These are phyloP conservation scores for Melieria picta DNA, from an alignment of 2,888 invertebrate genomes.

Conservation along the genomic window DNA sequence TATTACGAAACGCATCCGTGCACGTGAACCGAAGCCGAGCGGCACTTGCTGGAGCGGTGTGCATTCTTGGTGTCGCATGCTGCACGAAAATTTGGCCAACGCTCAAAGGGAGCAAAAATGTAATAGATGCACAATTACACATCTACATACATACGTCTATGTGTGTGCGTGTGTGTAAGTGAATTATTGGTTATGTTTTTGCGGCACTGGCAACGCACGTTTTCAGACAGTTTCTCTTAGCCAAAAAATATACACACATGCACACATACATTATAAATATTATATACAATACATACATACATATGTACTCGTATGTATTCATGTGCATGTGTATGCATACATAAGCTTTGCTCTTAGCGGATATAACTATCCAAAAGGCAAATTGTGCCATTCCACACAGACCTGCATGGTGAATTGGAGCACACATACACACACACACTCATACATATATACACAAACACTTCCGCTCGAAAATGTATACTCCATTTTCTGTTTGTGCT, in stretches of 20 bases:
- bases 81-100: too few species aligned
- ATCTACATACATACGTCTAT: not conserved
- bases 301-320: not conserved
- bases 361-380: not conserved
- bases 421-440: too few species aligned
- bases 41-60: too few species aligned
- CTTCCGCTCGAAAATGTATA: not conserved
- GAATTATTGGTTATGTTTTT: not conserved
- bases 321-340: not conserved
- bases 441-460: too few species aligned
- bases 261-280: not conserved
- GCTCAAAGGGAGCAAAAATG: too few species aligned
- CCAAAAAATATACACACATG: not conserved
- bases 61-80: too few species aligned
- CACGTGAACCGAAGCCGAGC: too few species aligned
- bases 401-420: too few species aligned
- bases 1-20: too few species aligned
- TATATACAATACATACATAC: not conserved
- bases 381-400: too few species aligned
- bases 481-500: slow-evolving; percentile 40
- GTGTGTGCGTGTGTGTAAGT: not conserved
- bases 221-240: not conserved
- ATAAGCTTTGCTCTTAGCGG: not conserved
- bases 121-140: too few species aligned
- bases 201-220: not conserved